phyloP scores from a whole-genome alignment of 2,888 invertebrate species.

The Thymelicus acteon region DNA sequence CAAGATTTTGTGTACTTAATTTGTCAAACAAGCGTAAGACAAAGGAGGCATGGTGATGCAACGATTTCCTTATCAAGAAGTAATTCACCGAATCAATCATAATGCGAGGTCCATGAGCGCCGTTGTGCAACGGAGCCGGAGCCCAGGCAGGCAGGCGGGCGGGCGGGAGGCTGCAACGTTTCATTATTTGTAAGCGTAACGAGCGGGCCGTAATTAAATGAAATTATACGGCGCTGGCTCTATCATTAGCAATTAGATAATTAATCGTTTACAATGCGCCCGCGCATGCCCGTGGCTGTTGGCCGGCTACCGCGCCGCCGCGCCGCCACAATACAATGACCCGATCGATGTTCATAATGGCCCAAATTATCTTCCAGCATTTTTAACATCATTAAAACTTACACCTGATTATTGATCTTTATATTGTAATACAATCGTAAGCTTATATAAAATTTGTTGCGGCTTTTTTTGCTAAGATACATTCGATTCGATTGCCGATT shows the following conservation, averaged over 20 bases:
- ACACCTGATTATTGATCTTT: not conserved
- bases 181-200: conserved; percentile 37
- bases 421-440: too few species aligned
- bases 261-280: conserved; percentile 33
- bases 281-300: conserved; percentile 5
- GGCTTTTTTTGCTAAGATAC: too few species aligned
- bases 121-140: conserved; percentile 10
- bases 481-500: too few species aligned
- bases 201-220: conserved; percentile 31
- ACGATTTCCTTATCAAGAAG: conserved; percentile 7
- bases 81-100: conserved; percentile 32
- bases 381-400: not conserved
- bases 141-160: not conserved
- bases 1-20: not conserved
- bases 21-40: not conserved
- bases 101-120: conserved; percentile 16
- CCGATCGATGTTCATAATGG: conserved; percentile 4
- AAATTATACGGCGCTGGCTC: conserved; percentile 25
- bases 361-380: not conserved
- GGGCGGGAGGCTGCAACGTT: conserved; percentile 17
- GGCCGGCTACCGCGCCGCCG: conserved; percentile 14
- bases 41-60: not conserved
- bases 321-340: conserved; percentile 19
- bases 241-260: conserved; percentile 37
- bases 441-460: too few species aligned